Evolutionary conservation across 2,888 invertebrate species (phyloP), one percentile per base, ranked within the genome.

Genomic region (Cataglyphis cursor): DNA sequence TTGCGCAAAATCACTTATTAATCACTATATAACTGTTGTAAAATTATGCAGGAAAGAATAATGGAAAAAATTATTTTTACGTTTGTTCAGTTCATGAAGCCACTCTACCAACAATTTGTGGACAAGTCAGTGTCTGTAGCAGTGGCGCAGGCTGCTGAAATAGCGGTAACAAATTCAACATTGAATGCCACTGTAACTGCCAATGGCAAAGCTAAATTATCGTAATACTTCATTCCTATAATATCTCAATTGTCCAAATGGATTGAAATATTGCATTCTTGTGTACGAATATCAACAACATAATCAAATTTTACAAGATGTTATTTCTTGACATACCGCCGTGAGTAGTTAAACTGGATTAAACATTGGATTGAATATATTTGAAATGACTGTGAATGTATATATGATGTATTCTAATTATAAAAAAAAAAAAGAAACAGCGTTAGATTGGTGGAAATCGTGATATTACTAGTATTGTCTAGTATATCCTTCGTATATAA

Each of bases 41-140:
- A 73, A 65, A 62, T 12, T 70, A 10, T 59, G 9, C 18, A 31
- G 3, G 24, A 51, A 51, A 51, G 0, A 74, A 31, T 85, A 59
- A 85, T 80, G 51, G 51, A 76, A 82, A 68, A 35, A 57, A 68
- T 65, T 66, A 31, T 81, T 81, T 85, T 88, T 83, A 86, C 82
- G 91, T 90, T 90, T 91, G 95, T 95, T 3, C 95, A 98, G 98
- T 95, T 97, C 90, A 97, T 98, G 97, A 97, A 97, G 95, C 98
- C 98, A 88, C 95, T 97, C 88, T 98, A 98, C 95, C 97, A 98
- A 94, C 96, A 96, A 87, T 97, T 97, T 94, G 96, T 98, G 94
- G 97, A 98, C 95, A 97, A 97, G 95, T 97, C 98, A 93, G 97
- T 98, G 95, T 97, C 98, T 94, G 97, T 97, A 95, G 98, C 97